phyloP scores from a whole-genome alignment of 2,113 vertebrate species.

The Choloepus hoffmanni region DNA sequence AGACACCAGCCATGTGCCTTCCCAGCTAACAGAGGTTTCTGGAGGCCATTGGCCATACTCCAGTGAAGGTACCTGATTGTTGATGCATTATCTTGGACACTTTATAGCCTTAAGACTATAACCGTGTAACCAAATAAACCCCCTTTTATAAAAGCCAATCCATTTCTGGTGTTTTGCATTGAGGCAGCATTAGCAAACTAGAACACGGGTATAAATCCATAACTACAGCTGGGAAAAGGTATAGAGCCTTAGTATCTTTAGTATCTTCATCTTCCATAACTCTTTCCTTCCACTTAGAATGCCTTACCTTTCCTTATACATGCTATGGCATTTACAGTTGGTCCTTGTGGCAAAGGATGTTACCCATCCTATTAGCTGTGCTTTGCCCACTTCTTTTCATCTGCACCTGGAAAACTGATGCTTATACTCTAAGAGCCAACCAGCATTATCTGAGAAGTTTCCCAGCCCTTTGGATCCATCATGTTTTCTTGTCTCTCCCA shows the following conservation, averaged over 20 bases:
- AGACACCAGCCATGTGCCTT: too few species aligned
- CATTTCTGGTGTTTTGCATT: too few species aligned
- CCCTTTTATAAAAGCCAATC: too few species aligned
- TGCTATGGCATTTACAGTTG: background rate
- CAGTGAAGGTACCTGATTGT: too few species aligned
- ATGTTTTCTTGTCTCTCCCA: fast-evolving
- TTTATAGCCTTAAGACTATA: too few species aligned
- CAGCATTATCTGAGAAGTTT: background rate
- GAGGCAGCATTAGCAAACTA: too few species aligned
- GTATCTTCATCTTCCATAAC: fast-evolving
- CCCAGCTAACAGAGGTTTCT: too few species aligned
- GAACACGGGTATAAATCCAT: background rate
- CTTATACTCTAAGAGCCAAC: background rate
- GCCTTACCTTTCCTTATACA: too few species aligned
- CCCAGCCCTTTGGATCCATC: background rate
- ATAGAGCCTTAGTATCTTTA: background rate
- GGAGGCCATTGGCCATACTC: too few species aligned
- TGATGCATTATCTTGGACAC: too few species aligned
- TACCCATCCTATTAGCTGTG: background rate
- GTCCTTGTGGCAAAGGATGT: background rate
- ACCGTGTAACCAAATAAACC: too few species aligned
- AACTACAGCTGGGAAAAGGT: background rate
- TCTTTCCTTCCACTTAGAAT: background rate
- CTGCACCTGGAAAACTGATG: background rate
- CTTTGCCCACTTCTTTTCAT: background rate